Evolutionary conservation across 2,797 vertebrate species (phyloP).

Genomic region (Typhlichthys eigenmanni): DNA sequence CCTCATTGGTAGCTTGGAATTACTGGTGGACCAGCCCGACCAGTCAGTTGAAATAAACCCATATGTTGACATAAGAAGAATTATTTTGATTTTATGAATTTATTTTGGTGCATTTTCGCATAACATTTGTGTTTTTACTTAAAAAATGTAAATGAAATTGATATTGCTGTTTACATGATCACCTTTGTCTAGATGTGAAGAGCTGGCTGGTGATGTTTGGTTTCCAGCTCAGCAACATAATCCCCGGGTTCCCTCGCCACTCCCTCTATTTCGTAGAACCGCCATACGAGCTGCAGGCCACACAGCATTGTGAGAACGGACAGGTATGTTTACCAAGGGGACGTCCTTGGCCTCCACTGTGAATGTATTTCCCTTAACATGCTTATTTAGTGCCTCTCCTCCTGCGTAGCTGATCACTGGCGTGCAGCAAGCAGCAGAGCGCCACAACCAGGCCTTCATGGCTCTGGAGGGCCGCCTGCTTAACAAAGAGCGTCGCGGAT

Average conservation of each 20-base stretch:
- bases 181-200: constrained; percentile 88
- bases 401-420: constrained; percentile 89
- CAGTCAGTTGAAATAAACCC: too few species aligned
- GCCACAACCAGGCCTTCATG: constrained; percentile 98
- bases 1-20: too few species aligned
- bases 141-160: too few species aligned
- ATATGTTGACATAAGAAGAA: too few species aligned
- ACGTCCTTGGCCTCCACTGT: too few species aligned
- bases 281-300: constrained; percentile 91
- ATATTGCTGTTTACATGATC: too few species aligned
- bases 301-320: constrained; percentile 94
- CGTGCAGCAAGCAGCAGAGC: constrained; percentile 94
- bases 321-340: constrained; percentile 80
- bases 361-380: neutral
- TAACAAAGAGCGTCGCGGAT: constrained; percentile 85
- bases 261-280: constrained; percentile 96
- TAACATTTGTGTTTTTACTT: too few species aligned
- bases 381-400: neutral
- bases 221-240: constrained; percentile 99
- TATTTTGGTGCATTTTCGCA: too few species aligned
- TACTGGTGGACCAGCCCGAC: too few species aligned
- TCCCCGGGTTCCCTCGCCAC: constrained; percentile 96
- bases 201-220: constrained; percentile 99
- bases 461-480: constrained; percentile 94
- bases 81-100: too few species aligned